Evolutionary conservation across 2,888 invertebrate species (phyloP), one percentile per base, ranked within the genome.

Genomic region (Nephrotoma flavescens): DNA sequence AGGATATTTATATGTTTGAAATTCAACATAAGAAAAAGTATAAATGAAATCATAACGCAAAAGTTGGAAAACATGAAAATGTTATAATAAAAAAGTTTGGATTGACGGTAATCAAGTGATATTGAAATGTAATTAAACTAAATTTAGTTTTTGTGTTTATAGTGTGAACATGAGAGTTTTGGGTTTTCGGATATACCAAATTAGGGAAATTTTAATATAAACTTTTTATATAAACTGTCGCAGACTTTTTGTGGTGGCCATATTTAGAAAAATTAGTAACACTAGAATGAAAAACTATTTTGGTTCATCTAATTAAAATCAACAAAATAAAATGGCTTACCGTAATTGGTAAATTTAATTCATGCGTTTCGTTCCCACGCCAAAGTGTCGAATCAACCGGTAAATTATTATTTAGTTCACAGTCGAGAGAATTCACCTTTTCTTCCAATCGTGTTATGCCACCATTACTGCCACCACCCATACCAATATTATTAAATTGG

Each of bases 301-400:
- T 31, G 31, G 31, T 31, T 31, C 31, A 31, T 31, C 31, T 31
- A 31, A 44, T 44, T 44, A 31, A 47, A 47, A 83, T 15, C 6
- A 83, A 84, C 42, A 41, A n/a, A 42, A 85, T 44, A 85, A 6
- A 42, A 19, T 15, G 15, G 92, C 93, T 94, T 92, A 95, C 95
- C 92, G 93, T 94, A 90, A 94, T 92, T 41, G 95, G 95, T 87
- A 95, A 91, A 89, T 93, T 93, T 88, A 95, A 92, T 90, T 95
- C 95, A 89, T 95, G 95, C 15, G 95, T 95, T 90, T 95, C 95
- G 90, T 95, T 95, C 89, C 94, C 94, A 85, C 95, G 93, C 95
- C 95, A 95, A 88, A 95, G 92, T 88, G 94, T 93, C 85, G 94
- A 94, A 89, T 94, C 94, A 88, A 93, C 92, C 86, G 95, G 94